These are phyloP conservation scores for Poecile montanus DNA, from an alignment of 2,797 vertebrate genomes.

Conservation along the genomic window DNA sequence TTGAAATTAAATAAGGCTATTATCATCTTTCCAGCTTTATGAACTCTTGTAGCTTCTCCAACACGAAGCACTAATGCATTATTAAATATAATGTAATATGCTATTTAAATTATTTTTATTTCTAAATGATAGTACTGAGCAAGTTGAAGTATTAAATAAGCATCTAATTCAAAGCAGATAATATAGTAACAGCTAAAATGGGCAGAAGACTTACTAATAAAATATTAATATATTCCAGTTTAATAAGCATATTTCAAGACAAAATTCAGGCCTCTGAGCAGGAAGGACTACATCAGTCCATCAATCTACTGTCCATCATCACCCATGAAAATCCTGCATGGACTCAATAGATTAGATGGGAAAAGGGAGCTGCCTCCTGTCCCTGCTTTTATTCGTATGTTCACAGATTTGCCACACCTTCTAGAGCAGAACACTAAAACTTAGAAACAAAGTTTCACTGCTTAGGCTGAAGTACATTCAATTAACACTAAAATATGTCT, in stretches of 20 bases:
- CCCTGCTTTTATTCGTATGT: background rate
- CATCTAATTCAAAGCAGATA: slow-evolving; percentile 1
- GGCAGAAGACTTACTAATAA: background rate
- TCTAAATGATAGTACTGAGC: slow-evolving; percentile 7
- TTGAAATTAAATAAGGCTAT: slow-evolving; percentile 25
- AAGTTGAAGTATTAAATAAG: slow-evolving; percentile 35
- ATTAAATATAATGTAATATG: slow-evolving; percentile 24
- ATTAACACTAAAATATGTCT: background rate
- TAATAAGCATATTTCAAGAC: slow-evolving; percentile 7
- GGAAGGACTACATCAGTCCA: background rate
- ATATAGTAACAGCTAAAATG: background rate
- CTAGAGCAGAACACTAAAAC: background rate
- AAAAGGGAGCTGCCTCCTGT: background rate
- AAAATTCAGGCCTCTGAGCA: background rate
- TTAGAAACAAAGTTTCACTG: background rate
- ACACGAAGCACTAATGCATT: background rate
- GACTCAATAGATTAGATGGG: background rate
- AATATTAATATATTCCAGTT: background rate
- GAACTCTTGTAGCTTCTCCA: slow-evolving; percentile 27
- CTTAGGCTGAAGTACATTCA: background rate
- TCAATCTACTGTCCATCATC: background rate
- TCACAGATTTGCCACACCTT: background rate
- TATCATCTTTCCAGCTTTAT: slow-evolving; percentile 23
- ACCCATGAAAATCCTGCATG: background rate
- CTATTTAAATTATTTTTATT: slow-evolving; percentile 34